Evolutionary conservation across 2,113 vertebrate species (phyloP).

Genomic region (Penelope pileata): DNA sequence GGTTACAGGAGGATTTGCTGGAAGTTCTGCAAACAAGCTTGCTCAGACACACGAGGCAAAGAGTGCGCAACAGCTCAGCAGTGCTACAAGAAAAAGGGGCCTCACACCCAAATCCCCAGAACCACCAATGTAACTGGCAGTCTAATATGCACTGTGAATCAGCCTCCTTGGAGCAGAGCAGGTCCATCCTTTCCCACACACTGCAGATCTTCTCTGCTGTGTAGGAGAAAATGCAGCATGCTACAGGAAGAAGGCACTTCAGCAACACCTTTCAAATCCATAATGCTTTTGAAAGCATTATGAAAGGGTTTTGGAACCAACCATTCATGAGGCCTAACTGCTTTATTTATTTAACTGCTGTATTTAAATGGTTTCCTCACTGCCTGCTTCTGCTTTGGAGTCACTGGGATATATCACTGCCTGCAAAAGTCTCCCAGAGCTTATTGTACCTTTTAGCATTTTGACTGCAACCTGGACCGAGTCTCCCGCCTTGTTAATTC

Average conservation of each 20-base stretch:
- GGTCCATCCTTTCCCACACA: background rate
- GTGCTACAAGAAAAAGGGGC: background rate
- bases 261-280: background rate
- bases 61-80: background rate
- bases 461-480: conserved; percentile 94
- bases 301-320: background rate
- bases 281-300: background rate
- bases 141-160: background rate
- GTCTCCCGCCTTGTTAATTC: conserved; percentile 85
- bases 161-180: background rate
- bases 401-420: fast-evolving
- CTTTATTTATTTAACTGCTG: no score
- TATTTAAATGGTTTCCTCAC: background rate
- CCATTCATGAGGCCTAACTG: background rate
- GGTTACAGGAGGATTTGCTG: background rate
- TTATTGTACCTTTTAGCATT: conserved; percentile 92
- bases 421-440: background rate
- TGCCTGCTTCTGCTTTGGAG: background rate
- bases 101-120: background rate
- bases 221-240: background rate
- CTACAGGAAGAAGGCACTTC: background rate
- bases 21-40: background rate
- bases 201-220: fast-evolving
- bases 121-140: background rate
- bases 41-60: background rate